These are phyloP conservation scores for Halocynthia roretzi DNA, from an alignment of 23 tunicate genomes.

Conservation along the genomic window DNA sequence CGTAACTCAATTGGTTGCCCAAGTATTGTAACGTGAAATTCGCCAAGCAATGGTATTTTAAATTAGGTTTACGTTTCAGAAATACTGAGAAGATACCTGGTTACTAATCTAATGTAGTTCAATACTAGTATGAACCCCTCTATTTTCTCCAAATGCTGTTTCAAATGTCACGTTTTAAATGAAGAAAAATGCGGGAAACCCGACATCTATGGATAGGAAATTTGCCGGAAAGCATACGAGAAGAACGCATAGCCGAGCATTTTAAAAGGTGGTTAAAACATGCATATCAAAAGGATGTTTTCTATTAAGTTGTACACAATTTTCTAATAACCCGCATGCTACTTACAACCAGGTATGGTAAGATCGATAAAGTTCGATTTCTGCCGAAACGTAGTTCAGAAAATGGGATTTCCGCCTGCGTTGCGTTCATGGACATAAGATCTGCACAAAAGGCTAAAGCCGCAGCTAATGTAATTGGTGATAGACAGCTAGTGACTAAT, in stretches of 20 bases:
- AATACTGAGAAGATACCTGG: no score
- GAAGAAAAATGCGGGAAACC: slow-evolving; percentile 71
- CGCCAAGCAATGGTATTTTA: no score
- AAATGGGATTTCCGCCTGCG: slow-evolving; percentile 40
- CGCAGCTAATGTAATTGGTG: slow-evolving; percentile 53
- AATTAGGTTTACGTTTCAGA: no score
- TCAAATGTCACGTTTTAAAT: no score
- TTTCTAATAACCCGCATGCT: neutral
- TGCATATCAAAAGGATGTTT: neutral
- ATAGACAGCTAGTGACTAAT: slow-evolving; percentile 44
- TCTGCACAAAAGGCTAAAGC: slow-evolving; percentile 83
- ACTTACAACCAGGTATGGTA: slow-evolving; percentile 55
- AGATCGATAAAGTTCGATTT: slow-evolving; percentile 64
- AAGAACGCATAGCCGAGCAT: slow-evolving; percentile 57
- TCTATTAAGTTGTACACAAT: no score
- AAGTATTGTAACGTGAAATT: no score
- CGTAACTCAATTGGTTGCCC: no score
- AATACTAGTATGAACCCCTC: no score
- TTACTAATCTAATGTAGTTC: no score
- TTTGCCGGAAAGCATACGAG: slow-evolving; percentile 57
- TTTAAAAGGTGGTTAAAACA: slow-evolving; percentile 50
- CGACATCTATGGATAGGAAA: slow-evolving; percentile 87
- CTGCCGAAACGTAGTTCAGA: slow-evolving; percentile 48
- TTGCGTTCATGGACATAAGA: slow-evolving; percentile 86
- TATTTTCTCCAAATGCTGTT: no score